Conservation (phyloP, 2,113 vertebrate species). For the Mormyrus lacerda region DNA sequence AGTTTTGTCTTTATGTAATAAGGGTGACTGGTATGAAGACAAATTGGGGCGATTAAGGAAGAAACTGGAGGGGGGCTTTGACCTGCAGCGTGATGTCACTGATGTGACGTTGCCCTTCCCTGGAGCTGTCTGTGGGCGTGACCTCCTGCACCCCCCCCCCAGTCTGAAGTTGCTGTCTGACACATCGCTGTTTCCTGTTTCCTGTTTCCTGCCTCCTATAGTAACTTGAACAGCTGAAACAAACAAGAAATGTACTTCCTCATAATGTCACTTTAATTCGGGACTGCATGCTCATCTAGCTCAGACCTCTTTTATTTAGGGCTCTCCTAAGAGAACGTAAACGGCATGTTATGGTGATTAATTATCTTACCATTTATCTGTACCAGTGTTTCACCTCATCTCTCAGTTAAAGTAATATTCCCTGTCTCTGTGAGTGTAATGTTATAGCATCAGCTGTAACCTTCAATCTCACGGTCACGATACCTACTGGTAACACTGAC, state of each 20-base stretch:
- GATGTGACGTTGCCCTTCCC: not conserved
- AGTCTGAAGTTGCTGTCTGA: slow-evolving; percentile 13
- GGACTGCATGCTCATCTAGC: not conserved
- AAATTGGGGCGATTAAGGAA: not conserved
- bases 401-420: not conserved
- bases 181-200: not conserved
- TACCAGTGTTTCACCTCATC: not conserved
- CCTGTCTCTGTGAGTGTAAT: not conserved
- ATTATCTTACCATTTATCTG: not conserved
- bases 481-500: not conserved
- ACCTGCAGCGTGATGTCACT: not conserved
- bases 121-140: not conserved
- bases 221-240: not conserved
- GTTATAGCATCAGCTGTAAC: not conserved
- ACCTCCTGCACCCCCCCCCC: not conserved
- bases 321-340: not conserved
- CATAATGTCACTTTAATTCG: not conserved
- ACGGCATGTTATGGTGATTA: not conserved
- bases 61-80: not conserved
- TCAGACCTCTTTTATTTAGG: not conserved
- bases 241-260: not conserved
- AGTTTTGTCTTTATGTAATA: not conserved
- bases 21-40: not conserved
- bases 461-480: not conserved
- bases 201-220: not conserved